These are phyloP conservation scores for Monochamus saltuarius DNA, from an alignment of 1,140 invertebrate species.

Conservation along the genomic window DNA sequence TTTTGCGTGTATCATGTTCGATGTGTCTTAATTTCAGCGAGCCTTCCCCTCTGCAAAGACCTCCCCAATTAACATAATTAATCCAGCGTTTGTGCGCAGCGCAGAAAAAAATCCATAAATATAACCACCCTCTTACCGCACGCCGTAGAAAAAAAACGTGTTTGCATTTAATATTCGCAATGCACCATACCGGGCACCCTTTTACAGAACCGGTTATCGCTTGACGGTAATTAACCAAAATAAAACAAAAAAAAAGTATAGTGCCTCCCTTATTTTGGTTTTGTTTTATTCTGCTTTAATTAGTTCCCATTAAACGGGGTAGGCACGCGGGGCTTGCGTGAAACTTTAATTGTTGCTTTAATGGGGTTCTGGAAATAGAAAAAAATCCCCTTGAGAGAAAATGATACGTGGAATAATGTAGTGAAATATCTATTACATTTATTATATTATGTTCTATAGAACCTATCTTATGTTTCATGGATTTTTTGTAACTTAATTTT, in stretches of 20 bases:
- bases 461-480: too few relatives aligned
- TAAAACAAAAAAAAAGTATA: slow-evolving; percentile 9
- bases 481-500: too few relatives aligned
- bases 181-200: slow-evolving; percentile 5
- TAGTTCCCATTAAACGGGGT: slow-evolving; percentile 12
- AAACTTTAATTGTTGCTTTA: too few relatives aligned
- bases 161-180: slow-evolving; percentile 23
- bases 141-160: slow-evolving; percentile 12
- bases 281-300: slow-evolving; percentile 13
- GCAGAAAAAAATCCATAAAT: slow-evolving; percentile 21
- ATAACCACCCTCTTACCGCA: slow-evolving; percentile 24
- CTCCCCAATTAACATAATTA: slow-evolving; percentile 24
- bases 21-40: slow-evolving; percentile 18
- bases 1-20: slow-evolving; percentile 5
- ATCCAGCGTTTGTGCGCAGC: slow-evolving; percentile 11
- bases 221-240: slow-evolving; percentile 20
- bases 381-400: too few relatives aligned
- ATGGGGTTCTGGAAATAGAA: too few relatives aligned
- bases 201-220: slow-evolving; percentile 18
- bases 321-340: not conserved
- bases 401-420: too few relatives aligned
- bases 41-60: slow-evolving; percentile 3
- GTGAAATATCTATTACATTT: too few relatives aligned
- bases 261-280: slow-evolving; percentile 10
- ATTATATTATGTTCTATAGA: too few relatives aligned